Base-by-base conservation (phyloP, 2,797 vertebrate species). In the Chelidonichthys spinosus region DNA sequence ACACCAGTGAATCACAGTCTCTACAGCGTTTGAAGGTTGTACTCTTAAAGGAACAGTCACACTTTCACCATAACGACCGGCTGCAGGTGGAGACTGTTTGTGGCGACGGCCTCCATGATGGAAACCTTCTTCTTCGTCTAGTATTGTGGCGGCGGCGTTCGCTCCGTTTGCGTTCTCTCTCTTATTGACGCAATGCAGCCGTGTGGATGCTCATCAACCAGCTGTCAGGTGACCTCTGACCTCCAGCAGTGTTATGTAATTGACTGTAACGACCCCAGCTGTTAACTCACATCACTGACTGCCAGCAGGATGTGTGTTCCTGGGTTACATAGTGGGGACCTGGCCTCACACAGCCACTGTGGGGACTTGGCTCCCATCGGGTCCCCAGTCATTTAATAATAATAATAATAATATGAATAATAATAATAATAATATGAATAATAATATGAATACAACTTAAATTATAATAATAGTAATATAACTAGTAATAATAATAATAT, bases 11-110 rank as follows among this genome's bases (percentile, higher is more conserved):
- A n/a, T 64, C 69, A 69, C 50, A 7, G 46, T 50, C 62, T 50
- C 17, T 49, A 37, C 11, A 36, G 25, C 35, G 2, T 63, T 2
- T 60, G 61, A 54, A 52, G 62, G 43, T 6, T 60, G 52, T 33
- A 14, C 32, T 54, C 11, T 88, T 87, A 87, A 87, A 88, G 86
- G 40, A 39, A 11, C 79, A 81, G 79, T 47, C n/a, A 7, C 4
- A 33, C 4, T 43, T 15, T 2, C 7, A 40, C 25, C 25, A 25
- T 25, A 2, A 25, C 25, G 25, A 25, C 25, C 1, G 25, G 25
- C 25, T 25, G 25, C 25, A 25, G 25, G 25, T 25, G 25, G 25
- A 25, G 25, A 25, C 25, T 25, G 25, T 25, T 25, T 25, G 25
- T 25, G 25, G 2, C 25, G 25, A 25, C 25, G 25, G 25, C 25